Conservation (phyloP, 2,888 invertebrate species). For the Zaprionus bogoriensis region DNA sequence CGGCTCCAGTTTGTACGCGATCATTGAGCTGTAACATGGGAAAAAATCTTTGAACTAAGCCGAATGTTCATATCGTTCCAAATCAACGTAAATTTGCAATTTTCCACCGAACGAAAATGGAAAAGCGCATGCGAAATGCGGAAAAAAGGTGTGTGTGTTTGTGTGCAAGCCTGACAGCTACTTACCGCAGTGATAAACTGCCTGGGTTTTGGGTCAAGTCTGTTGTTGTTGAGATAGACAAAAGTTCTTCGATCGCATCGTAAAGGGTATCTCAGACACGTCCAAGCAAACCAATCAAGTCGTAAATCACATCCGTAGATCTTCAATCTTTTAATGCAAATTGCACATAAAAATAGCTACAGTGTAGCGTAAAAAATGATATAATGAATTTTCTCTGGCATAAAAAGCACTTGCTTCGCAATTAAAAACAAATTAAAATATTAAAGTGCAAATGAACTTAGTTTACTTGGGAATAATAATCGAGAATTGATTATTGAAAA, state of each 20-base stretch:
- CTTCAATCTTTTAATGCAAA: background rate
- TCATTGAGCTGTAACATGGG: slow-evolving; percentile 67
- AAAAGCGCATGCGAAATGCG: background rate
- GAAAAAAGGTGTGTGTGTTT: slow-evolving; percentile 10
- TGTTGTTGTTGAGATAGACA: background rate
- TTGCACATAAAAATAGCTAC: background rate
- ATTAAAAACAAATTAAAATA: slow-evolving; percentile 1
- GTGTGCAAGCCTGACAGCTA: slow-evolving; percentile 25
- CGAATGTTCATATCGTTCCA: slow-evolving; percentile 46
- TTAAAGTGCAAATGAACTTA: background rate
- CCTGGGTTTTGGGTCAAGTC: slow-evolving; percentile 39
- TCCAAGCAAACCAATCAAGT: background rate
- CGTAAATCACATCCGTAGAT: background rate
- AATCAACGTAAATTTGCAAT: slow-evolving; percentile 56
- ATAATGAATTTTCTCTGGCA: background rate
- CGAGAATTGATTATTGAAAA: no score
- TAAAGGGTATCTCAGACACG: slow-evolving; percentile 10
- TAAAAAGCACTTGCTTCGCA: background rate
- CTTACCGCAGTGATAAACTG: slow-evolving; percentile 45
- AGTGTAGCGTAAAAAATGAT: background rate
- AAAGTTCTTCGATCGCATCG: background rate
- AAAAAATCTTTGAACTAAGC: slow-evolving; percentile 62
- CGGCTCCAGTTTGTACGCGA: slow-evolving; percentile 42
- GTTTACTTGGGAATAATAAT: background rate
- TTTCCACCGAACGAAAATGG: slow-evolving; percentile 25